These are phyloP conservation scores for Uropetala carovei DNA, from an alignment of 2,888 invertebrate genomes.

Conservation along the genomic window DNA sequence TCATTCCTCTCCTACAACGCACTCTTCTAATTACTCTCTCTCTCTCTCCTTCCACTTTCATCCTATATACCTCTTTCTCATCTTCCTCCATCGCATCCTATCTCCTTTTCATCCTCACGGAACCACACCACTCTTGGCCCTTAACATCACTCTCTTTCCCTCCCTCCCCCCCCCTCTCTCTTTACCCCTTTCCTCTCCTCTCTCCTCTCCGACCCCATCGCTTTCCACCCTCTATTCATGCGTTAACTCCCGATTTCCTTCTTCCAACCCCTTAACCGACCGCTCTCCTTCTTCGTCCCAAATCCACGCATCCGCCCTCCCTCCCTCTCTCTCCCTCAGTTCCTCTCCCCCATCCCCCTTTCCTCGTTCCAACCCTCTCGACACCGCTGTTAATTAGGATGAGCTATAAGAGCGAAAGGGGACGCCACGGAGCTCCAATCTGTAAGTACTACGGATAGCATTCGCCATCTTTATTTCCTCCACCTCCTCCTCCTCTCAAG, in stretches of 20 bases:
- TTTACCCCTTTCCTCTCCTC: not conserved
- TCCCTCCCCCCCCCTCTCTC: not conserved
- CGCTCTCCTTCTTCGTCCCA: not conserved
- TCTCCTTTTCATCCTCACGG: not conserved
- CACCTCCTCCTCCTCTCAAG: not conserved
- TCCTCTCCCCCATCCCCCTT: no score
- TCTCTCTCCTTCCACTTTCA: not conserved
- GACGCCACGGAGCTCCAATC: not conserved
- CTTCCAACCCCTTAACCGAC: not conserved
- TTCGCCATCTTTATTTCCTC: no score
- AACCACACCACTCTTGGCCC: not conserved
- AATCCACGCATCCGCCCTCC: not conserved
- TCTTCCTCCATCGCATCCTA: not conserved
- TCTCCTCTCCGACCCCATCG: not conserved
- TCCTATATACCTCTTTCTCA: not conserved
- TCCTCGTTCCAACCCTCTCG: not conserved
- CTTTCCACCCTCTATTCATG: slow-evolving; percentile 37
- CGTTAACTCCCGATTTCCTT: slow-evolving; percentile 35
- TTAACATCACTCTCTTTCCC: not conserved
- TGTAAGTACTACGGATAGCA: not conserved
- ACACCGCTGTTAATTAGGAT: slow-evolving; percentile 44
- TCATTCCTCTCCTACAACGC: not conserved
- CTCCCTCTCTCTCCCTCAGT: not conserved
- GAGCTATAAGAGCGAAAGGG: slow-evolving; percentile 15
- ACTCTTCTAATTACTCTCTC: not conserved